phyloP scores from a whole-genome alignment of 2,888 invertebrate genomes.

The Ephialtes manifestator region DNA sequence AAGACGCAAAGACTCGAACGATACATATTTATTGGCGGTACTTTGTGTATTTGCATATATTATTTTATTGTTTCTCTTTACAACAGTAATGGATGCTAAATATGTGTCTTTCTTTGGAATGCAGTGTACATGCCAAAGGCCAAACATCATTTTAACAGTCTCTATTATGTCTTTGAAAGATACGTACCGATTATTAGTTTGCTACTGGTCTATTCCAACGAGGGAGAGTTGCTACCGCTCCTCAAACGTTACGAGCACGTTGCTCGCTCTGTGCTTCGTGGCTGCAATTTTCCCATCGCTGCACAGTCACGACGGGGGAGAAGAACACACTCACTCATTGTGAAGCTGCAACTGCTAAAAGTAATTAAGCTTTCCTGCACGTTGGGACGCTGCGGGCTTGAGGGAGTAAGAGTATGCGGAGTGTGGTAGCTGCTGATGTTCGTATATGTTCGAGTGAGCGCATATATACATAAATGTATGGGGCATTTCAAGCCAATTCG shows the following conservation, averaged over 20 bases:
- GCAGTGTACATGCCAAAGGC: not conserved
- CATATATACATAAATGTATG: too few relatives aligned
- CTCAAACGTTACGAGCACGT: not conserved
- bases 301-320: not conserved
- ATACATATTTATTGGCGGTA: conserved; percentile 18
- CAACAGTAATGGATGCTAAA: conserved; percentile 2
- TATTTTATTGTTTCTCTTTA: conserved; percentile 14
- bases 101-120: conserved; percentile 13
- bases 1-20: conserved; percentile 6
- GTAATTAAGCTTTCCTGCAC: conserved; percentile 72
- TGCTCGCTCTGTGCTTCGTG: not conserved
- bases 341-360: conserved; percentile 49
- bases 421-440: conserved; percentile 43
- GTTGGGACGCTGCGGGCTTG: conserved; percentile 31
- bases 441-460: too few relatives aligned
- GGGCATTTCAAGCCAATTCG: too few relatives aligned
- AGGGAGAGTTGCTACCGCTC: not conserved
- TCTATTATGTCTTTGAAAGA: conserved; percentile 43
- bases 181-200: conserved; percentile 16
- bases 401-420: conserved; percentile 32
- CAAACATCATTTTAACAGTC: conserved; percentile 22
- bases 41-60: conserved; percentile 32
- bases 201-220: conserved; percentile 32
- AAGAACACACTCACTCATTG: conserved; percentile 12
- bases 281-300: conserved; percentile 30